phyloP scores from a whole-genome alignment of 2,888 invertebrate species.

The Caenorhabditis macrosperma region DNA sequence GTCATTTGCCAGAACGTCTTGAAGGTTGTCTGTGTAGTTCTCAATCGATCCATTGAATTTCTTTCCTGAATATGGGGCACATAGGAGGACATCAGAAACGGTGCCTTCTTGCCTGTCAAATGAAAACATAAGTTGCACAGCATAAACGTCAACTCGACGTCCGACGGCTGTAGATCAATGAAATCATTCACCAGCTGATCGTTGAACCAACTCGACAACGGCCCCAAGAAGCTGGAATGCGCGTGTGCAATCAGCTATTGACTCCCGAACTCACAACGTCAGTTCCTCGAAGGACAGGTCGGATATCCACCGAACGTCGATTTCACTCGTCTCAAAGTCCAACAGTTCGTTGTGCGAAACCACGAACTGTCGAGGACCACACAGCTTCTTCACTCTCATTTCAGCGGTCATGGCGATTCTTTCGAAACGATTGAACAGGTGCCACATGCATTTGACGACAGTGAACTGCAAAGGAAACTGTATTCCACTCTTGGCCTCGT shows the following conservation, averaged over 20 bases:
- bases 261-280: not conserved
- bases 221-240: not conserved
- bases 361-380: not conserved
- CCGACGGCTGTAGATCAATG: not conserved
- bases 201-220: not conserved
- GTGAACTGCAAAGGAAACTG: not conserved
- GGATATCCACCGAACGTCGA: not conserved
- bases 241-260: not conserved
- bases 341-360: not conserved
- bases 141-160: not conserved
- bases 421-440: not conserved
- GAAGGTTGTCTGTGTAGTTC: not conserved
- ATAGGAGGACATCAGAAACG: not conserved
- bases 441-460: constrained; percentile 6
- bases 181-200: not conserved
- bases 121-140: not conserved
- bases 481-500: not conserved
- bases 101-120: not conserved
- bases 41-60: constrained; percentile 1
- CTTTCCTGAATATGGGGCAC: not conserved
- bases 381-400: not conserved
- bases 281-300: not conserved
- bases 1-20: not conserved
- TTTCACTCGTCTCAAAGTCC: not conserved
- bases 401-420: not conserved